These are phyloP conservation scores for Aphodius sticticus DNA, from an alignment of 2,888 invertebrate species.

Conservation along the genomic window DNA sequence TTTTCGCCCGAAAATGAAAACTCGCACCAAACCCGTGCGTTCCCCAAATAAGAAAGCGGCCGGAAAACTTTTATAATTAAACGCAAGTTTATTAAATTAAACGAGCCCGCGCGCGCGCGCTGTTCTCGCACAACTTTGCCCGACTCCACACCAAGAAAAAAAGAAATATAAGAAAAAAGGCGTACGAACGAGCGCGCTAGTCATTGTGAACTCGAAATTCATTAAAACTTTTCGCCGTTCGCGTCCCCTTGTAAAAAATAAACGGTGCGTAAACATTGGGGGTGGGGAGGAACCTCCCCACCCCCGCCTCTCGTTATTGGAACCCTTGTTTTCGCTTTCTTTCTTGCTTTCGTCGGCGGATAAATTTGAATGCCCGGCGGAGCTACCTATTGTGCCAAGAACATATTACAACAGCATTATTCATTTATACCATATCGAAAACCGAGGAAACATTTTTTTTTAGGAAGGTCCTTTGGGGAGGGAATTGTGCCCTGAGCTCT, in stretches of 20 bases:
- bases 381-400: neutral
- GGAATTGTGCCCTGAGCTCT: no score
- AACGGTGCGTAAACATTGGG: conserved; percentile 4
- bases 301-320: neutral
- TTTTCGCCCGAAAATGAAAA: neutral
- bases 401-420: neutral
- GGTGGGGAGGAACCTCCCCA: neutral
- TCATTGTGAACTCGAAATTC: conserved; percentile 4
- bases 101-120: neutral
- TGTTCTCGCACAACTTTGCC: neutral
- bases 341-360: neutral
- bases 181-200: neutral
- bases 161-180: neutral
- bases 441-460: neutral
- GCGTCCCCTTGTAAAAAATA: neutral
- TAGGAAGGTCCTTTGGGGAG: neutral
- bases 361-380: neutral
- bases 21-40: neutral
- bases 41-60: neutral
- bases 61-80: neutral
- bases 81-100: conserved; percentile 4
- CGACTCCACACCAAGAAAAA: neutral
- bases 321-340: neutral
- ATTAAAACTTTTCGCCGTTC: conserved; percentile 4
- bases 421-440: neutral